These are phyloP conservation scores for Saccostrea cuccullata DNA, from an alignment of 1,140 invertebrate genomes.

Conservation along the genomic window DNA sequence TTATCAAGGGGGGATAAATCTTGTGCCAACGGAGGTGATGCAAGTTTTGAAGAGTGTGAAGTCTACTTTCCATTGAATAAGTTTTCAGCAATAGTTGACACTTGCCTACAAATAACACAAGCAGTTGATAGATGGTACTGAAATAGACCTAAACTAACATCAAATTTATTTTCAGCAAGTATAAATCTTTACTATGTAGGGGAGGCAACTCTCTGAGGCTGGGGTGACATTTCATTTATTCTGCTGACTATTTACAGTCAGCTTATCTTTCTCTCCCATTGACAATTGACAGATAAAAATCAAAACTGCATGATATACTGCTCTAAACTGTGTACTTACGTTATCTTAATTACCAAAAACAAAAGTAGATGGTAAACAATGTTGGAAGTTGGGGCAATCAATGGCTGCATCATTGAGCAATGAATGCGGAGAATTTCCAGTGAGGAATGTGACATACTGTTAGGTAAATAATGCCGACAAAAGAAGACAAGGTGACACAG, in stretches of 20 bases:
- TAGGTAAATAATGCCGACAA: background rate
- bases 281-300: slow-evolving; percentile 13
- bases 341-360: slow-evolving; percentile 30
- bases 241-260: slow-evolving; percentile 3
- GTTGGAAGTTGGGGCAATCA: background rate
- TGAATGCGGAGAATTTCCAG: background rate
- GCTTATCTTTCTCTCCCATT: slow-evolving; percentile 7
- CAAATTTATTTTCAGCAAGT: background rate
- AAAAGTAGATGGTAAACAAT: slow-evolving; percentile 5
- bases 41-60: background rate
- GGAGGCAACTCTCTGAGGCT: background rate
- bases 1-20: slow-evolving; percentile 19
- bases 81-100: background rate
- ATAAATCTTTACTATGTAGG: slow-evolving; percentile 9
- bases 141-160: background rate
- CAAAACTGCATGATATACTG: background rate
- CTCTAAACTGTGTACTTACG: background rate
- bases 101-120: slow-evolving; percentile 1
- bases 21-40: slow-evolving; percentile 15
- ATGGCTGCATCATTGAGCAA: too few relatives aligned
- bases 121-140: slow-evolving; percentile 8
- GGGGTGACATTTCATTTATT: background rate
- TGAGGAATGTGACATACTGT: background rate
- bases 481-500: slow-evolving; percentile 1
- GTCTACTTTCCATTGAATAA: background rate